phyloP scores from a whole-genome alignment of 2,113 vertebrate genomes.

The Falco punctatus region DNA sequence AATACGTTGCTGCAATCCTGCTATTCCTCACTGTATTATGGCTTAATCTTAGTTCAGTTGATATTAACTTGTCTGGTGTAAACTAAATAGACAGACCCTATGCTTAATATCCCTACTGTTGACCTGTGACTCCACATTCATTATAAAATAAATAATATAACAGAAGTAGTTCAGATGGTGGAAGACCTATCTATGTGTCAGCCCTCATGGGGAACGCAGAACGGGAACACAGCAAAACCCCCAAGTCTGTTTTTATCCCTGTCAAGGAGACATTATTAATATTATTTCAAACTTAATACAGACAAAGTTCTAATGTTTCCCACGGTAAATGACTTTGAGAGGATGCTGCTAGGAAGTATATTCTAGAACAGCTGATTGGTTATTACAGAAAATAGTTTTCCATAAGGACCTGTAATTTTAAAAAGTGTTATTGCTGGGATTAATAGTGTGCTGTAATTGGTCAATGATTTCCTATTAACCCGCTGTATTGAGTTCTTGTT shows the following conservation, averaged over 20 bases:
- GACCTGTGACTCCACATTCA: background rate
- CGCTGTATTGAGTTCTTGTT: background rate
- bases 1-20: background rate
- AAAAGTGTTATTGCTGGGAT: background rate
- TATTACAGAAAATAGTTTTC: background rate
- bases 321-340: background rate
- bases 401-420: background rate
- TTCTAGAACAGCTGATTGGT: background rate
- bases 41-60: background rate
- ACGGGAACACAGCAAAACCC: background rate
- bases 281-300: background rate
- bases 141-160: background rate
- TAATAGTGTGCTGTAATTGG: rapidly evolving
- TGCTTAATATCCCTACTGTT: background rate
- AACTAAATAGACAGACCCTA: background rate
- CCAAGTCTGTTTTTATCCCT: background rate
- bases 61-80: background rate
- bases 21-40: background rate
- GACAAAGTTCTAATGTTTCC: background rate
- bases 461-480: background rate
- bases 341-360: background rate
- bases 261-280: background rate
- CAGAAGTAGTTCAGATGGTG: background rate
- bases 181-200: background rate
- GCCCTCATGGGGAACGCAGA: background rate